phyloP scores from a whole-genome alignment of 2,888 invertebrate species.

The Trichacis sp. region DNA sequence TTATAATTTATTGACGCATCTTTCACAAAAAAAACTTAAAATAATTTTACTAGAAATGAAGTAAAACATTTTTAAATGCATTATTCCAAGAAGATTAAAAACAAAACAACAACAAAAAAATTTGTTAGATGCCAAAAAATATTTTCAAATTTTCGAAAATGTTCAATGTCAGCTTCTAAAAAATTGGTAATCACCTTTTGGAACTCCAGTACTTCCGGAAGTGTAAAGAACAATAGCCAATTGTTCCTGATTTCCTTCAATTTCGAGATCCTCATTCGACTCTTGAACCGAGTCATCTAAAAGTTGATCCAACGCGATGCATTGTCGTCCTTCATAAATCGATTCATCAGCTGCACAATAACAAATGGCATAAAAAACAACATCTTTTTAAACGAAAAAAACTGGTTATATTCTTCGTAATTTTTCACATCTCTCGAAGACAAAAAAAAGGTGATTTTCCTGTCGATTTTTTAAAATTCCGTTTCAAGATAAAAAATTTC shows the following conservation, averaged over 20 bases:
- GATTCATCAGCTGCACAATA: constrained; percentile 47
- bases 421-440: too few relatives aligned
- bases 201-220: constrained; percentile 90
- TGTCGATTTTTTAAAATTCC: not conserved
- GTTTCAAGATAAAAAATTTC: not conserved
- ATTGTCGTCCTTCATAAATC: constrained; percentile 51
- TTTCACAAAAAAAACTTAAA: not conserved
- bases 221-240: constrained; percentile 84
- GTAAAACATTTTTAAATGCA: too few relatives aligned
- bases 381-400: too few relatives aligned
- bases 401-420: too few relatives aligned
- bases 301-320: constrained; percentile 71
- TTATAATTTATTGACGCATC: too few relatives aligned
- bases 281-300: constrained; percentile 69
- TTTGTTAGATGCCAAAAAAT: not conserved
- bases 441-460: not conserved
- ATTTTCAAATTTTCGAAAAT: too few relatives aligned
- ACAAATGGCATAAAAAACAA: too few relatives aligned
- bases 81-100: too few relatives aligned
- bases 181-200: constrained; percentile 76
- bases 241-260: constrained; percentile 68
- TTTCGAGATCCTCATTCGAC: constrained; percentile 65
- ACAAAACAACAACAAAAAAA: too few relatives aligned
- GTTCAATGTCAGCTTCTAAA: too few relatives aligned
- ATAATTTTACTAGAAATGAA: too few relatives aligned